A percentile compares a stretch with the other conserved stretches of the same genome.
Evolutionary conservation across 2,797 vertebrate genomes (phyloP).

Genomic region (Hafferia zeledoni): DNA sequence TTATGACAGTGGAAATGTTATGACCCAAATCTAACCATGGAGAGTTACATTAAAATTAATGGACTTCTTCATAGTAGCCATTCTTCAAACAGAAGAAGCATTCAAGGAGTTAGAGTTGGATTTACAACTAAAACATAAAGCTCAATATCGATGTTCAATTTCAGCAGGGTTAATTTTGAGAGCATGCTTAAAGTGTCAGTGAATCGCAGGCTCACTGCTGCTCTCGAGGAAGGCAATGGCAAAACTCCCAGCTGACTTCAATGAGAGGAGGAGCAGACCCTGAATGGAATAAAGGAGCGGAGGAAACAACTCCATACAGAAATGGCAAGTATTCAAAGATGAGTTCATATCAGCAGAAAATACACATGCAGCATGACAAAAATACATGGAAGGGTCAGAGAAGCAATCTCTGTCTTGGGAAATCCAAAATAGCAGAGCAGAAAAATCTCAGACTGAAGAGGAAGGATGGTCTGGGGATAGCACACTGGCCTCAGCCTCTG

Average conservation of each 20-base stretch:
- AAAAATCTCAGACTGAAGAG: background rate
- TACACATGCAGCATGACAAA: slow-evolving; percentile 22
- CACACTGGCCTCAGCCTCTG: background rate
- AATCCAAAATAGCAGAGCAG: background rate
- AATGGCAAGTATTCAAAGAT: slow-evolving; percentile 66
- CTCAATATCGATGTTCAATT: background rate
- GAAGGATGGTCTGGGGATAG: background rate
- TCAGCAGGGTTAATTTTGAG: slow-evolving; percentile 19
- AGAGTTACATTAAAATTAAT: background rate
- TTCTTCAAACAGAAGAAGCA: background rate
- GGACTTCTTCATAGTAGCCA: slow-evolving; percentile 1
- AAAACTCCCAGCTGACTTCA: slow-evolving; percentile 68
- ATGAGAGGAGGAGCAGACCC: slow-evolving; percentile 60
- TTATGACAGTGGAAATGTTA: background rate
- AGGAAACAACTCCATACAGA: slow-evolving; percentile 61
- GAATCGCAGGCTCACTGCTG: slow-evolving; percentile 26
- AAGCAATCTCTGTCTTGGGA: background rate
- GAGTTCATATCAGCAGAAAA: slow-evolving; percentile 65
- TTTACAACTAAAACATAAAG: slow-evolving; percentile 51
- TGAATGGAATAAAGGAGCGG: slow-evolving; percentile 43
- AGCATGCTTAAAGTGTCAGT: slow-evolving; percentile 4
- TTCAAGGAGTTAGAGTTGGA: background rate
- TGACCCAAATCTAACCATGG: slow-evolving; percentile 7
- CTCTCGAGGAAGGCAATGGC: slow-evolving; percentile 69
- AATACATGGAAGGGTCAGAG: slow-evolving; percentile 28